phyloP scores from a whole-genome alignment of 2,113 vertebrate genomes.

The Coptodon rendalli region DNA sequence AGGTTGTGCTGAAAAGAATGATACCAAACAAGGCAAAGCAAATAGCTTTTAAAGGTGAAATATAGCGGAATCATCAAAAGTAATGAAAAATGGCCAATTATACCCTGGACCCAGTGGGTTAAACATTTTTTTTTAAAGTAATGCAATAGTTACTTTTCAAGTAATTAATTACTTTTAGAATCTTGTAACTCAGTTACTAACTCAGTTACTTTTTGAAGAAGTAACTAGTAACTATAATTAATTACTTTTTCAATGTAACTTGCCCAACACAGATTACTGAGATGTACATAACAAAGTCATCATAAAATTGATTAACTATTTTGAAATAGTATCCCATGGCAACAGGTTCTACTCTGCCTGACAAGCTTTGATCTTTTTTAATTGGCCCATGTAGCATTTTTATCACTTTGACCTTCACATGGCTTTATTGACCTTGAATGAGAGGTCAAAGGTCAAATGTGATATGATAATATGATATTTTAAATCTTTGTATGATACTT shows the following conservation, averaged over 20 bases:
- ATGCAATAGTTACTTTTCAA: neutral
- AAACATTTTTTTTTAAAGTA: neutral
- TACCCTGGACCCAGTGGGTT: neutral
- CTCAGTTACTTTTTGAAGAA: neutral
- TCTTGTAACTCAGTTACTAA: neutral
- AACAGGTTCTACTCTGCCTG: neutral
- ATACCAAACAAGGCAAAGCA: neutral
- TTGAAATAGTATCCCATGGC: neutral
- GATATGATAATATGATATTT: neutral
- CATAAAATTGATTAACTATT: neutral
- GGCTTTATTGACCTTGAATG: neutral
- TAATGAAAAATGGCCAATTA: neutral
- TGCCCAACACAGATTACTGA: neutral
- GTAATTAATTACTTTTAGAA: neutral
- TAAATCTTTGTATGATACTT: neutral
- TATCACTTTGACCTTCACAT: neutral
- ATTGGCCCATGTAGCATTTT: neutral
- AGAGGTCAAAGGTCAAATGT: neutral
- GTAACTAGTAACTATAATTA: neutral
- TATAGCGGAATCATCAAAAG: neutral
- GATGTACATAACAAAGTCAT: neutral
- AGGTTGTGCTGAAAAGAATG: neutral
- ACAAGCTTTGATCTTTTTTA: neutral
- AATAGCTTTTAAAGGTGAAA: neutral
- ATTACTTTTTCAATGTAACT: neutral